These are phyloP conservation scores for Nyctibius bracteatus DNA, from an alignment of 2,113 vertebrate genomes.

Conservation along the genomic window DNA sequence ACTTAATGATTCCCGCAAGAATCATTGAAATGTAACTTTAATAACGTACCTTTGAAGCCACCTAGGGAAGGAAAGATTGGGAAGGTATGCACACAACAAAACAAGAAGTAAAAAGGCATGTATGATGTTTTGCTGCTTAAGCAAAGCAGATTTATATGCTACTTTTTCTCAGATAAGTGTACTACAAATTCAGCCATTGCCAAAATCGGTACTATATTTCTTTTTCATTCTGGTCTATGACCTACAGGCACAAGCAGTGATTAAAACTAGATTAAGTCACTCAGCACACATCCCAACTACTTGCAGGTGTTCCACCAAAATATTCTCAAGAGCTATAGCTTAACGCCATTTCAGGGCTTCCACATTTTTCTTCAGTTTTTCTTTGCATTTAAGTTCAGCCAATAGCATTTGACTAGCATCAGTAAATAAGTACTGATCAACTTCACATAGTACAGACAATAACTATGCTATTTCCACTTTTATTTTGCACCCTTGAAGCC, in stretches of 20 bases:
- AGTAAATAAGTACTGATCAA: background rate
- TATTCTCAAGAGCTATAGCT: background rate
- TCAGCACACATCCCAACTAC: background rate
- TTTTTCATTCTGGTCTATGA: background rate
- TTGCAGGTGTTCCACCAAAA: background rate
- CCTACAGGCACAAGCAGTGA: background rate
- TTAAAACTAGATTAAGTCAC: background rate
- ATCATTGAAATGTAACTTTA: background rate
- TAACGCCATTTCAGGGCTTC: background rate
- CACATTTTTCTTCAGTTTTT: background rate
- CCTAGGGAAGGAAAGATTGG: background rate
- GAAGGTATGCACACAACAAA: background rate
- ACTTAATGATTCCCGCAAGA: background rate
- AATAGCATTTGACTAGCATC: background rate
- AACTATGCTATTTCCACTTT: background rate
- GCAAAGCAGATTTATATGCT: background rate
- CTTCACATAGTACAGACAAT: background rate
- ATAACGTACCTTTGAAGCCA: background rate
- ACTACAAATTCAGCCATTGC: background rate
- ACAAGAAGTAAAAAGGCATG: background rate
- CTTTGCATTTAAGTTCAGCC: background rate
- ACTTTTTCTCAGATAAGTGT: background rate
- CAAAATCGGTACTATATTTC: background rate
- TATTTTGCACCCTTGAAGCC: background rate
- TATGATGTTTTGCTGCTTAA: background rate